Evolutionary conservation across 1,140 invertebrate genomes (phyloP).

Genomic region (Thereuonema tuberculata): DNA sequence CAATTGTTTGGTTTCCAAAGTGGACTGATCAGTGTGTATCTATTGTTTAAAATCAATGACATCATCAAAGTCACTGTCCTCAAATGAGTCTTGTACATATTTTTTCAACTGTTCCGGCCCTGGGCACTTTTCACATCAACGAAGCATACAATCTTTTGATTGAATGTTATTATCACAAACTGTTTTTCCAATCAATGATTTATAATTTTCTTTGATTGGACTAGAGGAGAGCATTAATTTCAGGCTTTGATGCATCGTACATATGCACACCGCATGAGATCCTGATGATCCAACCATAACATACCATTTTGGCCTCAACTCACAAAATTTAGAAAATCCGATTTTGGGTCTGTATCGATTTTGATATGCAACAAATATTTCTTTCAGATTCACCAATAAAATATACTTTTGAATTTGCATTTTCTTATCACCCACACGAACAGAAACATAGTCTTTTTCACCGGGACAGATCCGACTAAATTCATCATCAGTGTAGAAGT

Average conservation of each 20-base stretch:
- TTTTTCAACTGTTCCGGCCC: slow-evolving; percentile 1
- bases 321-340: slow-evolving; percentile 9
- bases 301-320: slow-evolving; percentile 3
- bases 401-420: slow-evolving; percentile 7
- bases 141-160: slow-evolving; percentile 12
- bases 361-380: slow-evolving; percentile 2
- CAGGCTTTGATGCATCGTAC: slow-evolving; percentile 9
- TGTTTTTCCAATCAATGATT: slow-evolving; percentile 10
- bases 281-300: not conserved
- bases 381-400: slow-evolving; percentile 2
- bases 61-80: slow-evolving; percentile 13
- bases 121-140: slow-evolving; percentile 10
- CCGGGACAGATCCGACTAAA: not conserved
- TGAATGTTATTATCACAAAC: slow-evolving; percentile 6
- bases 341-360: not conserved
- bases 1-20: not conserved
- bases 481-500: not conserved
- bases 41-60: slow-evolving; percentile 13
- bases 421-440: not conserved
- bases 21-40: slow-evolving; percentile 11
- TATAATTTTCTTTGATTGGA: slow-evolving; percentile 6
- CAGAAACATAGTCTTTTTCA: not conserved
- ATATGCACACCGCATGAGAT: slow-evolving; percentile 11
- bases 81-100: not conserved
- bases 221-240: not conserved